These are phyloP conservation scores for roundworm (Caenorhabditis elegans) DNA, from an alignment of 1,140 invertebrate genomes.

Conservation along the genomic window DNA sequence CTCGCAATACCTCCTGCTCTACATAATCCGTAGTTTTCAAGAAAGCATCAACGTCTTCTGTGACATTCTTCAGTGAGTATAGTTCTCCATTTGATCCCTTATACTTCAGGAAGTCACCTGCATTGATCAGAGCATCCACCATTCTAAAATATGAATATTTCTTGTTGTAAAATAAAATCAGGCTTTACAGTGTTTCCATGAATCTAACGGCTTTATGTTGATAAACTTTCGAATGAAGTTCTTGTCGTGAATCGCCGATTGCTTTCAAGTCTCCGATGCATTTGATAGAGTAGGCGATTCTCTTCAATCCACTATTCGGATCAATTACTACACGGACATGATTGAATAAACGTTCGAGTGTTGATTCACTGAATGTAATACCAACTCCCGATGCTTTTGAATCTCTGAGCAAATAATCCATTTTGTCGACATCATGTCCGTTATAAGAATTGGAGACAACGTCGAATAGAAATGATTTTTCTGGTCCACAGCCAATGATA, in stretches of 20 bases:
- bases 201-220: constrained; percentile 69
- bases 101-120: background rate
- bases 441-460: constrained; percentile 73
- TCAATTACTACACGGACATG: constrained; percentile 65
- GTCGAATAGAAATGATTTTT: constrained; percentile 49
- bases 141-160: background rate
- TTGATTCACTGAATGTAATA: constrained; percentile 68
- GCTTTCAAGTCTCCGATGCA: constrained; percentile 67
- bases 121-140: background rate
- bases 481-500: constrained; percentile 11
- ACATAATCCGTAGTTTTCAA: background rate
- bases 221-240: constrained; percentile 70
- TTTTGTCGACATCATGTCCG: constrained; percentile 76
- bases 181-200: constrained; percentile 62
- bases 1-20: background rate
- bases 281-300: constrained; percentile 69
- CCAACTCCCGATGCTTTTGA: constrained; percentile 69
- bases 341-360: constrained; percentile 64
- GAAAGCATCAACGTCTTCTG: background rate
- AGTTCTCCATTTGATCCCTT: background rate
- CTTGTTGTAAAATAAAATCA: background rate
- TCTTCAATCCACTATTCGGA: constrained; percentile 53
- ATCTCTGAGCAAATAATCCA: constrained; percentile 75
- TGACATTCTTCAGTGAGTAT: background rate
- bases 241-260: constrained; percentile 68